Percentiles rank a stretch among this genome's conserved stretches.
Conservation (phyloP, 2,888 invertebrate species). For the Coenonympha glycerion region DNA sequence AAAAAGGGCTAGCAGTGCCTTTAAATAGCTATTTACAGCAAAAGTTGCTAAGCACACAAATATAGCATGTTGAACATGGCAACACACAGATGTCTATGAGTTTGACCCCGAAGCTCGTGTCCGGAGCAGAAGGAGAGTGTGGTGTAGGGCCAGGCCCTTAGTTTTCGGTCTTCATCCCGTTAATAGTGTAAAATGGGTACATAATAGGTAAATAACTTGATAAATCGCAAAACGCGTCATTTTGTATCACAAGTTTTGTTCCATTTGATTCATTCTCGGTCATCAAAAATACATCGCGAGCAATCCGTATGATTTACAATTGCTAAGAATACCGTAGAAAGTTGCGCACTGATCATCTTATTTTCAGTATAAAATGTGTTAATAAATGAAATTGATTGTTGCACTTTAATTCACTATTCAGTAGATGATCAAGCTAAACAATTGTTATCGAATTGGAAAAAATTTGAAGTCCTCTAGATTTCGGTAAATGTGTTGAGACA, state of each 20-base stretch:
- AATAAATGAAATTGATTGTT: slow-evolving; percentile 32
- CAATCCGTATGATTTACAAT: slow-evolving; percentile 51
- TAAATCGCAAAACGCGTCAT: slow-evolving; percentile 32
- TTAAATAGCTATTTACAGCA: neutral
- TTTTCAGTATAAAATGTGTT: slow-evolving; percentile 56
- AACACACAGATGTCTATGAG: slow-evolving; percentile 72
- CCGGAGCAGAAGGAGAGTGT: slow-evolving; percentile 70
- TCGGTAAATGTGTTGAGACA: slow-evolving; percentile 72
- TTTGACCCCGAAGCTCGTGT: slow-evolving; percentile 77
- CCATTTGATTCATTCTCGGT: slow-evolving; percentile 30
- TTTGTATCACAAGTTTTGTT: slow-evolving; percentile 20
- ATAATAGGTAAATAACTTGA: slow-evolving; percentile 70
- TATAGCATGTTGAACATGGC: slow-evolving; percentile 38
- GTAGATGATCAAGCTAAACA: neutral
- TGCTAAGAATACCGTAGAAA: slow-evolving; percentile 71
- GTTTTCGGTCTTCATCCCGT: slow-evolving; percentile 67
- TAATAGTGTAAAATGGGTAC: slow-evolving; percentile 74
- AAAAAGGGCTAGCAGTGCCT: neutral
- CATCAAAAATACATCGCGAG: slow-evolving; percentile 57
- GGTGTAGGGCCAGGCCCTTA: slow-evolving; percentile 73
- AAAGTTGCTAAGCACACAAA: slow-evolving; percentile 11
- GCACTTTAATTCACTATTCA: slow-evolving; percentile 14
- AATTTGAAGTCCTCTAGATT: slow-evolving; percentile 48
- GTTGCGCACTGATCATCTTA: slow-evolving; percentile 64
- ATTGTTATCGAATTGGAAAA: slow-evolving; percentile 31